Evolutionary conservation across 2,888 invertebrate genomes (phyloP).

Genomic region (Rhagium mordax): DNA sequence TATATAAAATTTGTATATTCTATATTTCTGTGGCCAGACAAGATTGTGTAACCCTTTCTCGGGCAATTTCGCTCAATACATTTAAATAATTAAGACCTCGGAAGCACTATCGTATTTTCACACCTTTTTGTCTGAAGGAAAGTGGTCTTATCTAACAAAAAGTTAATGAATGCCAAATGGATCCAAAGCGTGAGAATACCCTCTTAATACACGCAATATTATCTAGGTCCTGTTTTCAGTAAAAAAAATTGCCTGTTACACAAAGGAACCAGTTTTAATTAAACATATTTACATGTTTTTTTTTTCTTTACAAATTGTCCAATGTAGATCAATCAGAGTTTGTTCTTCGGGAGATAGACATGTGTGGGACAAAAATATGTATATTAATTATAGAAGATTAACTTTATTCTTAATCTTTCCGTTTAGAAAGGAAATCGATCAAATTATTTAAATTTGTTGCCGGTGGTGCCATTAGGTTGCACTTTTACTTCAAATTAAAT

Average conservation of each 20-base stretch:
- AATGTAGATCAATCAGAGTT: not conserved
- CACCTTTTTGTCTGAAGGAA: too few species aligned
- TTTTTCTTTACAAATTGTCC: not conserved
- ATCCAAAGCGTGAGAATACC: not conserved
- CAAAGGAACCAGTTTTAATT: not conserved
- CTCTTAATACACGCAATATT: not conserved
- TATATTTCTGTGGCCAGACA: too few species aligned
- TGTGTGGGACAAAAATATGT: not conserved
- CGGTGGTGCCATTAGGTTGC: not conserved
- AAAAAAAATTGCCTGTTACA: not conserved
- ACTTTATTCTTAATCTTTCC: not conserved
- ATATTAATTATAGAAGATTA: not conserved
- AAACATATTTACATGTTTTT: not conserved
- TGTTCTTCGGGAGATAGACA: not conserved
- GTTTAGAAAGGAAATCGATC: not conserved
- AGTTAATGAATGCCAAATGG: not conserved
- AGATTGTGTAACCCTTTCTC: too few species aligned
- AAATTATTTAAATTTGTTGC: not conserved
- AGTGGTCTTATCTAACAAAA: too few species aligned
- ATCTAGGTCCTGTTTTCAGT: not conserved
- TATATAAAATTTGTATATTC: too few species aligned
- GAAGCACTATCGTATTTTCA: too few species aligned
- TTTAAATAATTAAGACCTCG: too few species aligned
- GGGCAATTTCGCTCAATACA: too few species aligned
- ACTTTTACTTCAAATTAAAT: not conserved